A percentile compares a stretch with the other conserved stretches of the same genome.
Evolutionary conservation across 1,140 invertebrate species (phyloP).

Genomic region (Steinernema feltiae): DNA sequence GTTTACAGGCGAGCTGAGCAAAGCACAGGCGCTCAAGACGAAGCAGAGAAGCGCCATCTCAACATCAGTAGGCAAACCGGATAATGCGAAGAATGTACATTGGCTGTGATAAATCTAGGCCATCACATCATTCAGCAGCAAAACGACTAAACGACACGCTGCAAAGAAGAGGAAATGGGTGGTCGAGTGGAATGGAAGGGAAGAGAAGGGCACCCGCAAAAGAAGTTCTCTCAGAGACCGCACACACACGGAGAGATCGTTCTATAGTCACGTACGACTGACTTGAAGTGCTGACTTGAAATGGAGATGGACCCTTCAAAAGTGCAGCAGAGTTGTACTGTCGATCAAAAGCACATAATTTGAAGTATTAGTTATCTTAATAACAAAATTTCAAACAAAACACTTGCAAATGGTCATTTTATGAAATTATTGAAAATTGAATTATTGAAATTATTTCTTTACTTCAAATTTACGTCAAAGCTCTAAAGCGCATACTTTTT

Average conservation of each 20-base stretch:
- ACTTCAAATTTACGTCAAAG: neutral
- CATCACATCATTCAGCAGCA: constrained; percentile 7
- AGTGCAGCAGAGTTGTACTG: too few relatives aligned
- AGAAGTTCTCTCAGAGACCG: too few relatives aligned
- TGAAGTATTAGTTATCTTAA: neutral
- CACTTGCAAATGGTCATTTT: too few relatives aligned
- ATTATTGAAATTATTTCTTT: neutral
- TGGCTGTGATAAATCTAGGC: constrained; percentile 10
- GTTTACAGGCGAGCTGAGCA: too few relatives aligned
- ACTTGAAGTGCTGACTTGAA: too few relatives aligned
- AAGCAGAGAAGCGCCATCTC: neutral
- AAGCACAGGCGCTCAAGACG: neutral
- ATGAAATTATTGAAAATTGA: neutral
- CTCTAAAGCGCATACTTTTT: too few relatives aligned
- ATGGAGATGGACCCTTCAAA: too few relatives aligned
- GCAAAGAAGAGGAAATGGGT: constrained; percentile 2
- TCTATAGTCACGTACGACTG: too few relatives aligned
- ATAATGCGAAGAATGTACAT: constrained; percentile 3
- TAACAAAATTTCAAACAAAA: neutral
- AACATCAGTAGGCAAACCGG: constrained; percentile 9
- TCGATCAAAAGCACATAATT: too few relatives aligned
- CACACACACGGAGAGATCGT: too few relatives aligned
- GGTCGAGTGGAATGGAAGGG: neutral
- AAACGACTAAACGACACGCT: neutral
- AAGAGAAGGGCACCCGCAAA: too few relatives aligned